phyloP scores from a whole-genome alignment of 2,888 invertebrate genomes.

The Meliscaeva auricollis region DNA sequence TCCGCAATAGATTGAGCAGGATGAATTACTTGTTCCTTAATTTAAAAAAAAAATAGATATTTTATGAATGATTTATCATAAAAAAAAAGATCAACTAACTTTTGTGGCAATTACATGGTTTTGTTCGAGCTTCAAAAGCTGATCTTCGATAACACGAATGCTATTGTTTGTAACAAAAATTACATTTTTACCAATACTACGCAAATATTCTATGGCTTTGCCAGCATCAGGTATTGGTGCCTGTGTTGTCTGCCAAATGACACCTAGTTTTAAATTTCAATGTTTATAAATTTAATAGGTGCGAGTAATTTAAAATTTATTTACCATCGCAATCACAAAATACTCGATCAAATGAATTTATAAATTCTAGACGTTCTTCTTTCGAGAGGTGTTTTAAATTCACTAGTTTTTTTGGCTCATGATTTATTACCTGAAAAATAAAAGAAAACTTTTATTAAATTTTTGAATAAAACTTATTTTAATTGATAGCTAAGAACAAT shows the following conservation, averaged over 20 bases:
- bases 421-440: slow-evolving; percentile 19
- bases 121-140: slow-evolving; percentile 79
- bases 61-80: not conserved
- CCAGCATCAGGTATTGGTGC: slow-evolving; percentile 83
- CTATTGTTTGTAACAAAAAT: slow-evolving; percentile 84
- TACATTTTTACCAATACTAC: slow-evolving; percentile 83
- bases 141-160: slow-evolving; percentile 77
- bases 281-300: not conserved
- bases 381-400: slow-evolving; percentile 77
- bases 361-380: slow-evolving; percentile 80
- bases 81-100: slow-evolving; percentile 73
- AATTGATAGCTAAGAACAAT: too few species aligned
- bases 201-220: slow-evolving; percentile 82
- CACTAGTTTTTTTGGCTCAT: slow-evolving; percentile 2
- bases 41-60: not conserved
- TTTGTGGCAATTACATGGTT: slow-evolving; percentile 79
- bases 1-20: slow-evolving; percentile 84
- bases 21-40: slow-evolving; percentile 81
- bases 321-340: slow-evolving; percentile 87
- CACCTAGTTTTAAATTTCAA: slow-evolving; percentile 81
- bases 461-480: too few species aligned
- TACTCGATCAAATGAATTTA: slow-evolving; percentile 85
- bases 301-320: not conserved
- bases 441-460: not conserved
- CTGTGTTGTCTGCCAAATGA: slow-evolving; percentile 83